Percentiles rank a stretch among this genome's conserved stretches.
phyloP scores from a whole-genome alignment of 2,888 invertebrate species.

The Labia minor region DNA sequence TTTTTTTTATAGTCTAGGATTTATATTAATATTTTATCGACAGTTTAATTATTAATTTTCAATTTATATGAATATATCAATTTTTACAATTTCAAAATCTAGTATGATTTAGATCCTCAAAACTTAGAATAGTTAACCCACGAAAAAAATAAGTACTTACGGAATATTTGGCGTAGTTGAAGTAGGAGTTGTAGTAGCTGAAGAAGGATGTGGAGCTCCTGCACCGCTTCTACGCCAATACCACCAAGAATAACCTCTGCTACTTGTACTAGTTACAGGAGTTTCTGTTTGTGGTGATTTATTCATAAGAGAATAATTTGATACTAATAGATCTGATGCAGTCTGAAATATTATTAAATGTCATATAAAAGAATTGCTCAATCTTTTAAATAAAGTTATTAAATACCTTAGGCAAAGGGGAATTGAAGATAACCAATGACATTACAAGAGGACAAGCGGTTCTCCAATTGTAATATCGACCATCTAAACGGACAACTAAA shows the following conservation, averaged over 20 bases:
- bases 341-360: neutral
- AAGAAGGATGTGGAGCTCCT: neutral
- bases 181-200: neutral
- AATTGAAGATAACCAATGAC: constrained; percentile 74
- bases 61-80: too few relatives aligned
- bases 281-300: neutral
- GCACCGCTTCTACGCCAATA: constrained; percentile 38
- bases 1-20: too few relatives aligned
- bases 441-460: constrained; percentile 84
- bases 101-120: too few relatives aligned
- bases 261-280: constrained; percentile 22
- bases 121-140: too few relatives aligned
- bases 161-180: constrained; percentile 23
- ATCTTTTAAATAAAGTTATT: too few relatives aligned
- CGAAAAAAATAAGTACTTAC: too few relatives aligned
- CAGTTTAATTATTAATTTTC: too few relatives aligned
- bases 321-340: neutral
- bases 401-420: constrained; percentile 66
- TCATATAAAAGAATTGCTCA: neutral
- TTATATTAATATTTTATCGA: too few relatives aligned
- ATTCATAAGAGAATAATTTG: neutral
- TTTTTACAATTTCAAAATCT: too few relatives aligned
- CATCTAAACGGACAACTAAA: constrained; percentile 73
- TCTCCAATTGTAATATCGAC: constrained; percentile 83
- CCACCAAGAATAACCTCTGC: constrained; percentile 44